A percentile compares a stretch with the other conserved stretches of the same genome.
These are phyloP conservation scores for Theocolax elegans DNA, from an alignment of 1,140 invertebrate genomes.

Conservation along the genomic window DNA sequence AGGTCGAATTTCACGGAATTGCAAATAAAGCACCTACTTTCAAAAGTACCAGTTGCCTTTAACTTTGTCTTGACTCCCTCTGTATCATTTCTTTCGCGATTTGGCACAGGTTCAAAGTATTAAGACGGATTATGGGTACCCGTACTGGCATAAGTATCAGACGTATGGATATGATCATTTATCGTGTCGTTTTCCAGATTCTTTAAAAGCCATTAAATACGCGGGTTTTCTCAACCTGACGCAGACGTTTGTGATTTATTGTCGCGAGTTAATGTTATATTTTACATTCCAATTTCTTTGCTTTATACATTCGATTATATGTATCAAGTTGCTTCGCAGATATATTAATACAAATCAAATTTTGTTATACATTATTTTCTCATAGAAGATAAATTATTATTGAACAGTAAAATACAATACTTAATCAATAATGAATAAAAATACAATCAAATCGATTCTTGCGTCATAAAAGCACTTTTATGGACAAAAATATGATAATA, in stretches of 20 bases:
- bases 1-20: too few relatives aligned
- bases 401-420: too few relatives aligned
- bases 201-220: constrained; percentile 12
- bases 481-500: too few relatives aligned
- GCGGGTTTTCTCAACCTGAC: not conserved
- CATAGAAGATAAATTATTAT: too few relatives aligned
- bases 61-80: not conserved
- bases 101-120: constrained; percentile 16
- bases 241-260: not conserved
- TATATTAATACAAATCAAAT: too few relatives aligned
- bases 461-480: too few relatives aligned
- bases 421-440: too few relatives aligned
- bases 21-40: not conserved
- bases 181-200: constrained; percentile 15
- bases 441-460: too few relatives aligned
- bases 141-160: not conserved
- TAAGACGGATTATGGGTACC: constrained; percentile 11
- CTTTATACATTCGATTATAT: too few relatives aligned
- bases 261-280: too few relatives aligned
- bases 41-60: not conserved
- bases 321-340: too few relatives aligned
- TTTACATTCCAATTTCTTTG: not conserved
- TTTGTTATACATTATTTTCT: too few relatives aligned
- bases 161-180: not conserved
- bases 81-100: constrained; percentile 1